A percentile compares a stretch with the other conserved stretches of the same genome.
Evolutionary conservation across 2,797 vertebrate genomes (phyloP).

Genomic region (Notoglanidium macrostoma): DNA sequence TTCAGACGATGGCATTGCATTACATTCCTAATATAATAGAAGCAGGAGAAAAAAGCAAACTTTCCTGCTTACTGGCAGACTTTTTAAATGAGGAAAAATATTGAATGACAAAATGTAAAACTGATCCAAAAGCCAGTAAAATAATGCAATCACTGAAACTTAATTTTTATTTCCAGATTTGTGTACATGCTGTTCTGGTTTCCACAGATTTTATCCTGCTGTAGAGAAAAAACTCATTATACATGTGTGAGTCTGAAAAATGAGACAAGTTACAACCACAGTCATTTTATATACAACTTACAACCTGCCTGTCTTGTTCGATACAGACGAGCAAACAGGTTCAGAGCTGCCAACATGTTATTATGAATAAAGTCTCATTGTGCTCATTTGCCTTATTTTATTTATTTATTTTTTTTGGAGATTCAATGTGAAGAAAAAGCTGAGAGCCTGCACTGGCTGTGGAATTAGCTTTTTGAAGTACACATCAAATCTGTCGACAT

Average conservation of each 20-base stretch:
- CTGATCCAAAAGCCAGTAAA: neutral
- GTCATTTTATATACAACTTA: neutral
- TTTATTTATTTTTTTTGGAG: neutral
- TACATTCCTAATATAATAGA: neutral
- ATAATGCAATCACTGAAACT: neutral
- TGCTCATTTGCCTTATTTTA: neutral
- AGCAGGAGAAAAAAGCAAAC: neutral
- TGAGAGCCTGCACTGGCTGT: neutral
- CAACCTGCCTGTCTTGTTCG: neutral
- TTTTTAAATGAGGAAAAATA: neutral
- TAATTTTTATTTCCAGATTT: neutral
- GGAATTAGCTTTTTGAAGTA: slow-evolving; percentile 12
- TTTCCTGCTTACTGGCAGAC: neutral
- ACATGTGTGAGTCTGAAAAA: neutral
- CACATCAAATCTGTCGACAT: neutral
- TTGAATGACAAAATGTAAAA: neutral
- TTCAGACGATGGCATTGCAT: neutral
- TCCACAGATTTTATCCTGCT: neutral
- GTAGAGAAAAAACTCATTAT: neutral
- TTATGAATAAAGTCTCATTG: slow-evolving; percentile 9
- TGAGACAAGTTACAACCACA: neutral
- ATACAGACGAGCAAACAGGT: neutral
- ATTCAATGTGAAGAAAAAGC: neutral
- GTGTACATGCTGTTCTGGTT: neutral
- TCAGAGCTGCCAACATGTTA: neutral